Evolutionary conservation across 1,140 invertebrate species (phyloP).

Genomic region (Anoplophora glabripennis): DNA sequence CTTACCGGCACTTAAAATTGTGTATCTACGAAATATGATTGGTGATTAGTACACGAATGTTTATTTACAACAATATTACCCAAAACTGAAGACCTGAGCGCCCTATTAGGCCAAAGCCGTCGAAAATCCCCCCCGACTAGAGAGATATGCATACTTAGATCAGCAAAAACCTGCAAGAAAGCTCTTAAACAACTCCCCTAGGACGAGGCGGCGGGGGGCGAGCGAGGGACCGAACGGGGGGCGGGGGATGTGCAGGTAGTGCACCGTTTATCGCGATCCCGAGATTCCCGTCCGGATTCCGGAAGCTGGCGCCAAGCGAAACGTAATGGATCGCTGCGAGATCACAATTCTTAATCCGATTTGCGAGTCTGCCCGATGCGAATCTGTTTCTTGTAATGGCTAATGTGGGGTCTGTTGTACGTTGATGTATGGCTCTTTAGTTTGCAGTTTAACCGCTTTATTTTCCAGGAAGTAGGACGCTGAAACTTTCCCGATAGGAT

Average conservation of each 20-base stretch:
- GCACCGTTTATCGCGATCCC: too few relatives aligned
- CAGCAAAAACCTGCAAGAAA: constrained; percentile 1
- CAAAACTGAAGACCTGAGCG: too few relatives aligned
- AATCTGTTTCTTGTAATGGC: constrained; percentile 36
- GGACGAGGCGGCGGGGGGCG: neutral
- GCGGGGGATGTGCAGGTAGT: too few relatives aligned
- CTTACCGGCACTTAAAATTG: too few relatives aligned
- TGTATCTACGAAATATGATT: too few relatives aligned
- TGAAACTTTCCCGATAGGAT: neutral
- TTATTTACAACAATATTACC: too few relatives aligned
- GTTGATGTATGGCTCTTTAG: constrained; percentile 24
- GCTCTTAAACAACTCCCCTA: neutral
- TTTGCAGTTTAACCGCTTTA: constrained; percentile 16
- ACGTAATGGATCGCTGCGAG: constrained; percentile 40
- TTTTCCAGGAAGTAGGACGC: neutral
- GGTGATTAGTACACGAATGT: too few relatives aligned
- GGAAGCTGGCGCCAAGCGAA: constrained; percentile 38
- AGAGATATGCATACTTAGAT: neutral
- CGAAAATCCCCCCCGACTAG: neutral
- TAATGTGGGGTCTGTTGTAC: constrained; percentile 22
- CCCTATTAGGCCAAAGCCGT: too few relatives aligned
- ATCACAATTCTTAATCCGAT: constrained; percentile 41
- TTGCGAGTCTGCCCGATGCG: constrained; percentile 32
- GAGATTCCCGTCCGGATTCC: constrained; percentile 42
- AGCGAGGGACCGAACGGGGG: too few relatives aligned